Conservation (phyloP, 2,888 invertebrate genomes). For the Leptopilina drosophilae region DNA sequence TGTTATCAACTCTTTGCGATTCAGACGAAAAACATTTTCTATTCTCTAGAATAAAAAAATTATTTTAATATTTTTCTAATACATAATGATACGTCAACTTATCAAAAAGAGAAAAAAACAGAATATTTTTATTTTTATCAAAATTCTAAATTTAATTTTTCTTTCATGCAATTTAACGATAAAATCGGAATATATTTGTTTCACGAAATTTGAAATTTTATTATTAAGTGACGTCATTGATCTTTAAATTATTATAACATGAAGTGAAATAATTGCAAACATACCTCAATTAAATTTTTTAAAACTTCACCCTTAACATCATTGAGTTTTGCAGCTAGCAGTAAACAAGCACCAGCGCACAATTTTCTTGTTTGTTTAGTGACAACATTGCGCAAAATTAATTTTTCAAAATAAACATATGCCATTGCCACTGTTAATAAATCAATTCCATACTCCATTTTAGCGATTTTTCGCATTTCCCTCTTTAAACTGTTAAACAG, state of each 20-base stretch:
- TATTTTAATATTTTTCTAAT: neutral
- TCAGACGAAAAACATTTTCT: constrained; percentile 92
- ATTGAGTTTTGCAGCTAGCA: constrained; percentile 97
- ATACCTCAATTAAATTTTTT: constrained; percentile 92
- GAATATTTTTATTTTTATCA: too few relatives aligned
- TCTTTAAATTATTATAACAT: too few relatives aligned
- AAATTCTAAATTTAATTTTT: too few relatives aligned
- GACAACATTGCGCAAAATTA: constrained; percentile 93
- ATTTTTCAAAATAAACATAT: constrained; percentile 98
- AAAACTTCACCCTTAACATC: constrained; percentile 95
- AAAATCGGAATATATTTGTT: too few relatives aligned
- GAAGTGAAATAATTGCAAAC: too few relatives aligned
- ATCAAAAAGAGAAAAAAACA: neutral
- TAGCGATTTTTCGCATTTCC: constrained; percentile 95
- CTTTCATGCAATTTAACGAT: too few relatives aligned
- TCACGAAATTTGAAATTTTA: too few relatives aligned
- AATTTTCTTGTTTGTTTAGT: constrained; percentile 97
- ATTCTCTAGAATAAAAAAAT: constrained; percentile 83
- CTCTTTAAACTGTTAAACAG: constrained; percentile 86
- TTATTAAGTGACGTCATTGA: too few relatives aligned
- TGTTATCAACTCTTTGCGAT: constrained; percentile 91
- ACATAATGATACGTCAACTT: too few relatives aligned
- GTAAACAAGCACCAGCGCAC: constrained; percentile 95
- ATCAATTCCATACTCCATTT: constrained; percentile 89
- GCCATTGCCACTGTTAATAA: constrained; percentile 96